Conservation (phyloP, 2,113 vertebrate species). For the Eurypyga helias region DNA sequence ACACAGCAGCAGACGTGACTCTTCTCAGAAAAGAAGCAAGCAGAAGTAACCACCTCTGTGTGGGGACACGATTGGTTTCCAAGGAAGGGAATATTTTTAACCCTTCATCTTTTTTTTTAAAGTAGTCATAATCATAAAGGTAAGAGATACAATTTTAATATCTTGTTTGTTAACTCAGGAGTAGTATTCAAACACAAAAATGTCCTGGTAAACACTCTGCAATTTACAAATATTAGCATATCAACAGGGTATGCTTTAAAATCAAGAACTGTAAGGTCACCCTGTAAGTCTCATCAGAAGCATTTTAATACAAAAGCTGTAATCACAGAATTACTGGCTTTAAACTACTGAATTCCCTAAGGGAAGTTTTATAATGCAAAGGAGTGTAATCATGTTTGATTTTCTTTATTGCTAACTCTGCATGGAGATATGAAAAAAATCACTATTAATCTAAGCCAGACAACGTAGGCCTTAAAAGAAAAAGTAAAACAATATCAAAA, state of each 20-base stretch:
- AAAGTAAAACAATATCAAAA: conserved; percentile 20
- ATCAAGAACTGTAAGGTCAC: conserved; percentile 47
- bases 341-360: conserved; percentile 13
- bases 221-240: conserved; percentile 51
- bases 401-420: conserved; percentile 15
- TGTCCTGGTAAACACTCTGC: background rate
- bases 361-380: conserved; percentile 35
- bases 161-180: background rate
- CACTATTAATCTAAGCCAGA: conserved; percentile 3
- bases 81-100: background rate
- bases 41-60: background rate
- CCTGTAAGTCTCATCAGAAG: conserved; percentile 27
- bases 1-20: rapidly evolving
- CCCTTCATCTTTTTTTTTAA: background rate
- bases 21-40: background rate
- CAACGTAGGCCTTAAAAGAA: conserved; percentile 2
- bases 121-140: background rate
- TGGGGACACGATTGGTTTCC: background rate
- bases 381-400: conserved; percentile 12
- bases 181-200: conserved; percentile 20
- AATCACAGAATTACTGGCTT: conserved; percentile 50
- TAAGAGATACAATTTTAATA: background rate
- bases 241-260: background rate
- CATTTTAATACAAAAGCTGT: conserved; percentile 46
- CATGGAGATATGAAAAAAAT: background rate